These are phyloP conservation scores for Cyprinodon diabolis DNA, from an alignment of 2,797 vertebrate species.

Conservation along the genomic window DNA sequence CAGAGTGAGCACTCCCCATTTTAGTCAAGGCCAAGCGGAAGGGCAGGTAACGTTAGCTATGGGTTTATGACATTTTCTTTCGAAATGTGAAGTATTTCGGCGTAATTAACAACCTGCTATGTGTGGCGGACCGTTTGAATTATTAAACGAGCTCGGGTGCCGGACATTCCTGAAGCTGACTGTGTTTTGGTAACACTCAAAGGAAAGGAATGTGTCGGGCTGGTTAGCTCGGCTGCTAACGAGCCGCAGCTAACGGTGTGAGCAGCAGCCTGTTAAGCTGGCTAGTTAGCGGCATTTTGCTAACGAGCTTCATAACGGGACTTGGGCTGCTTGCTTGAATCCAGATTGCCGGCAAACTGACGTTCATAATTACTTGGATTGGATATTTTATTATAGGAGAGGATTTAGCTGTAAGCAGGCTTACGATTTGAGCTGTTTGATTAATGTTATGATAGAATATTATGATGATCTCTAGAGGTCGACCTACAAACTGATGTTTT, in stretches of 20 bases:
- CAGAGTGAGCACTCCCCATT: slow-evolving; percentile 73
- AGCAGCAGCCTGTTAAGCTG: slow-evolving; percentile 62
- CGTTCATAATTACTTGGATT: slow-evolving; percentile 46
- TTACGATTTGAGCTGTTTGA: slow-evolving; percentile 42
- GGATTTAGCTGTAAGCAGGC: slow-evolving; percentile 37
- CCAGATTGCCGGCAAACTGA: slow-evolving; percentile 30
- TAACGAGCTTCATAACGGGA: slow-evolving; percentile 74
- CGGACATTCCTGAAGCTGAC: slow-evolving; percentile 1
- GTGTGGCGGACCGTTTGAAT: background rate
- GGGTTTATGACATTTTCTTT: slow-evolving; percentile 17
- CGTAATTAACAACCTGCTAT: background rate
- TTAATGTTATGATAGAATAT: slow-evolving; percentile 29
- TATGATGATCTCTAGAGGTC: slow-evolving; percentile 37
- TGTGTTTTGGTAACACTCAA: slow-evolving; percentile 29
- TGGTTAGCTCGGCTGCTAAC: slow-evolving; percentile 68
- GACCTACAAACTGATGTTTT: background rate
- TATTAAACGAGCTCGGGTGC: background rate
- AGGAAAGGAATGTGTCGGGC: slow-evolving; percentile 57
- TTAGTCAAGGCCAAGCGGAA: slow-evolving; percentile 79
- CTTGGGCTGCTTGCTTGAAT: slow-evolving; percentile 42
- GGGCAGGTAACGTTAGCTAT: slow-evolving; percentile 76
- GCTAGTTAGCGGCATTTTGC: slow-evolving; percentile 73
- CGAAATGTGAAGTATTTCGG: slow-evolving; percentile 6
- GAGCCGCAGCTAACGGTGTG: slow-evolving; percentile 61
- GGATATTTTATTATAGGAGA: slow-evolving; percentile 28